phyloP scores from a whole-genome alignment of 2,888 invertebrate species.

The Lacanobia oleracea region DNA sequence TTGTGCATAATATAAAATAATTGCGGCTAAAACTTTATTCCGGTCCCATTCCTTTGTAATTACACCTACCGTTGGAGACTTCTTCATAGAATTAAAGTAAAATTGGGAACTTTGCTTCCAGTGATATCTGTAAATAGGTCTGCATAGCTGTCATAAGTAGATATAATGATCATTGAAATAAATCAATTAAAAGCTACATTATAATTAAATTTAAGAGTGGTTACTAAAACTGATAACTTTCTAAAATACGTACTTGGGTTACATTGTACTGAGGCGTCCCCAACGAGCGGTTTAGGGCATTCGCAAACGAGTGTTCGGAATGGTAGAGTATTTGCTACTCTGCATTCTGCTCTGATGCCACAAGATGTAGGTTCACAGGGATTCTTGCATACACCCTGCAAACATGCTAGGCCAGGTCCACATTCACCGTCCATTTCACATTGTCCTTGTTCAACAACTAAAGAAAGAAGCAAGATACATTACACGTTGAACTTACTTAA shows the following conservation, averaged over 20 bases:
- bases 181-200: background rate
- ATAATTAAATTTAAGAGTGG: background rate
- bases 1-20: slow-evolving; percentile 40
- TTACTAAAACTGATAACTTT: background rate
- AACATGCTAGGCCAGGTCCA: slow-evolving; percentile 96
- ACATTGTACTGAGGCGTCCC: slow-evolving; percentile 96
- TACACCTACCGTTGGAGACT: slow-evolving; percentile 44
- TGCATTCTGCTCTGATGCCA: slow-evolving; percentile 95
- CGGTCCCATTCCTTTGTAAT: slow-evolving; percentile 6
- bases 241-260: slow-evolving; percentile 92
- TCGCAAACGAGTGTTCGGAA: slow-evolving; percentile 97
- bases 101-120: slow-evolving; percentile 7
- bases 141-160: slow-evolving; percentile 17
- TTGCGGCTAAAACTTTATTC: background rate
- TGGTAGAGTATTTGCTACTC: slow-evolving; percentile 96
- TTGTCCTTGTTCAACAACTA: slow-evolving; percentile 90
- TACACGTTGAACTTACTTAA: background rate
- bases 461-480: slow-evolving; percentile 50
- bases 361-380: slow-evolving; percentile 95
- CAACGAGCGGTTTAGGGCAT: slow-evolving; percentile 95
- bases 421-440: slow-evolving; percentile 96
- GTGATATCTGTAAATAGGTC: slow-evolving; percentile 53
- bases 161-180: slow-evolving; percentile 7
- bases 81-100: slow-evolving; percentile 22
- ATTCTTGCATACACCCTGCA: slow-evolving; percentile 94